phyloP scores from a whole-genome alignment of 35 echinoderm and acorn worm genomes.

The Acanthaster planci region DNA sequence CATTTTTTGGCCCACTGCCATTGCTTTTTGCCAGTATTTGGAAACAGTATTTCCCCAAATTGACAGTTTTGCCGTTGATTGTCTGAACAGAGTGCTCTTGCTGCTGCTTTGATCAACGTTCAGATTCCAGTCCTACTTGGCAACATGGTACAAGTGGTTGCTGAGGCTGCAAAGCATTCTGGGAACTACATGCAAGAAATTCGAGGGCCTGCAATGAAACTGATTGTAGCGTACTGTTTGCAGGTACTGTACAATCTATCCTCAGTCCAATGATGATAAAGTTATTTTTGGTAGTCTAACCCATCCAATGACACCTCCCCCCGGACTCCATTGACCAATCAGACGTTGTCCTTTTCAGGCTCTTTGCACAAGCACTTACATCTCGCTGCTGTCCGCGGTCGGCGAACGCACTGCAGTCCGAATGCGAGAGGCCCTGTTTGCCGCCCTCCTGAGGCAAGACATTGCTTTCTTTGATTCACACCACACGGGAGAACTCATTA shows the following conservation, averaged over 20 bases:
- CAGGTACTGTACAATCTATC: conserved; percentile 64
- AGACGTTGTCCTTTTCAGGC: conserved; percentile 46
- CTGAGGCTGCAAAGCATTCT: conserved; percentile 66
- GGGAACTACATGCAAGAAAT: conserved; percentile 79
- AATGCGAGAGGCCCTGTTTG: conserved; percentile 78
- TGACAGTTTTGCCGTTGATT: conserved; percentile 8
- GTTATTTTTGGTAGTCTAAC: not conserved
- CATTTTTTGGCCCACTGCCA: not conserved
- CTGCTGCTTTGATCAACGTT: conserved; percentile 86
- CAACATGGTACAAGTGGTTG: conserved; percentile 86
- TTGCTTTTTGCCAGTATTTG: not conserved
- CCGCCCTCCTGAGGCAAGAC: conserved; percentile 85
- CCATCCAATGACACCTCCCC: not conserved
- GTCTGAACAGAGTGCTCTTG: conserved; percentile 76
- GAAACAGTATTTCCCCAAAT: not conserved
- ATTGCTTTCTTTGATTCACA: conserved; percentile 87
- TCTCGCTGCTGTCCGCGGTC: conserved; percentile 68
- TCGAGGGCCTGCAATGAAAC: conserved; percentile 68
- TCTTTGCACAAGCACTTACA: conserved; percentile 69
- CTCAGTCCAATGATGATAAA: not conserved
- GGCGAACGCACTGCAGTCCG: conserved; percentile 75
- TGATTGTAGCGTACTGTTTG: conserved; percentile 63
- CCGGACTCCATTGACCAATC: not conserved
- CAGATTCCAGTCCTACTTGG: conserved; percentile 91
- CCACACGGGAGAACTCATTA: conserved; percentile 91